Evolutionary conservation across 2,797 vertebrate species (phyloP).

Genomic region (Mormyrops boulengeri): DNA sequence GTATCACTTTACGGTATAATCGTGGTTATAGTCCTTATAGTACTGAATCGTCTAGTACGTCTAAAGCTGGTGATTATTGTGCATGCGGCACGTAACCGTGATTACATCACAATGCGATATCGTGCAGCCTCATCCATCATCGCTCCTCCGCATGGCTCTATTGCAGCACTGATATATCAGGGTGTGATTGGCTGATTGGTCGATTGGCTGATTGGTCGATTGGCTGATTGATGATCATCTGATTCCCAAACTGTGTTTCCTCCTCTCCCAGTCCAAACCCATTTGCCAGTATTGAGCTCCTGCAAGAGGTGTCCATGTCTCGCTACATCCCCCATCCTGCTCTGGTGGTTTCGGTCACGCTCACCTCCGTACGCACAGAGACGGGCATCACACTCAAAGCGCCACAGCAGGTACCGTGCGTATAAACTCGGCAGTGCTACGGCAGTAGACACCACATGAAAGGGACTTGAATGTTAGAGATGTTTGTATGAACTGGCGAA

Average conservation of each 20-base stretch:
- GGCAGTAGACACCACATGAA: neutral
- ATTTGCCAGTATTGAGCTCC: conserved; percentile 77
- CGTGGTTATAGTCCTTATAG: neutral
- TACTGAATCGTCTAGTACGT: neutral
- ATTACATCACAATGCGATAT: neutral
- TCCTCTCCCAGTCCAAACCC: conserved; percentile 65
- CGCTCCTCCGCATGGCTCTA: neutral
- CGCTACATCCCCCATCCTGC: conserved; percentile 96
- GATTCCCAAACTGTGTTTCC: neutral
- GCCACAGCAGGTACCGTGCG: conserved; percentile 81
- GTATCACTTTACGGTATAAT: neutral
- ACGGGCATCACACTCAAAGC: conserved; percentile 93
- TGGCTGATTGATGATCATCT: neutral
- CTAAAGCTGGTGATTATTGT: neutral
- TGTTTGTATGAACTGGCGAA: neutral
- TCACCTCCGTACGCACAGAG: conserved; percentile 95
- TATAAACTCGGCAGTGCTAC: neutral
- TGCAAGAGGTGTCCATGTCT: conserved; percentile 97
- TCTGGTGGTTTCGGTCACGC: conserved; percentile 90
- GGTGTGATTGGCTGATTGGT: neutral
- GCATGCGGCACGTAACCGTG: neutral
- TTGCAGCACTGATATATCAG: neutral
- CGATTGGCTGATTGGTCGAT: too few species aligned
- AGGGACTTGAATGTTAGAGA: neutral
- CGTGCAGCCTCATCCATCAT: neutral